Conservation (phyloP, 2,888 invertebrate species). For the Brachylomia viminalis region DNA sequence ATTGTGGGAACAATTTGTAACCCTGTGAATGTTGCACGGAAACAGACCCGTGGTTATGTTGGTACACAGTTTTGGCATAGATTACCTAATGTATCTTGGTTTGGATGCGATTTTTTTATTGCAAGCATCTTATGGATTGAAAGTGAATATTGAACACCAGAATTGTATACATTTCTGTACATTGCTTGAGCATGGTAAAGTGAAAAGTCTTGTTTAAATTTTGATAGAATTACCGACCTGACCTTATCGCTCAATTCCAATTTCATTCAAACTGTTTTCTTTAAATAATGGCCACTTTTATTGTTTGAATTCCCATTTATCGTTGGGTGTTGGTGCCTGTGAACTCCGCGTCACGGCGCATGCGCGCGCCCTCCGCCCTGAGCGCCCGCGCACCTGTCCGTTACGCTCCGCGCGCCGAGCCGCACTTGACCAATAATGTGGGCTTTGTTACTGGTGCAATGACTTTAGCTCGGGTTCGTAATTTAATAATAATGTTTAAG, state of each 20-base stretch:
- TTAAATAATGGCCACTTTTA: background rate
- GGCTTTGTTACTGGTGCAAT: constrained; percentile 59
- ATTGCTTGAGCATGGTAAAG: background rate
- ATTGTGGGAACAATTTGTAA: constrained; percentile 42
- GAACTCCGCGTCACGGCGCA: constrained; percentile 62
- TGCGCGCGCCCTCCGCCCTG: constrained; percentile 68
- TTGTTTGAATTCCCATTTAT: constrained; percentile 1
- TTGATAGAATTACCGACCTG: background rate
- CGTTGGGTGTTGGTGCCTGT: constrained; percentile 48
- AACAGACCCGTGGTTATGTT: constrained; percentile 29
- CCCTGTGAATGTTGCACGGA: constrained; percentile 37
- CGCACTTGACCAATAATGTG: constrained; percentile 62
- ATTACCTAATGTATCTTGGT: constrained; percentile 15
- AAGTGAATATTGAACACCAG: background rate
- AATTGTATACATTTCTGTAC: background rate
- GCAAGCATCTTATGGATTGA: too few relatives aligned
- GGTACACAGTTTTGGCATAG: constrained; percentile 16
- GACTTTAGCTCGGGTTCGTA: constrained; percentile 35
- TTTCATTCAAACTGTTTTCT: background rate
- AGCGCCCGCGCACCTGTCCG: constrained; percentile 72
- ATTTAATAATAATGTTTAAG: constrained; percentile 24
- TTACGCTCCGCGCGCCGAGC: constrained; percentile 66
- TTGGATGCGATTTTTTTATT: background rate
- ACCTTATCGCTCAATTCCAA: background rate
- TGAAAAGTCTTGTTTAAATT: background rate